These are phyloP conservation scores for Himalopsyche japonica DNA, from an alignment of 2,888 invertebrate genomes.

Conservation along the genomic window DNA sequence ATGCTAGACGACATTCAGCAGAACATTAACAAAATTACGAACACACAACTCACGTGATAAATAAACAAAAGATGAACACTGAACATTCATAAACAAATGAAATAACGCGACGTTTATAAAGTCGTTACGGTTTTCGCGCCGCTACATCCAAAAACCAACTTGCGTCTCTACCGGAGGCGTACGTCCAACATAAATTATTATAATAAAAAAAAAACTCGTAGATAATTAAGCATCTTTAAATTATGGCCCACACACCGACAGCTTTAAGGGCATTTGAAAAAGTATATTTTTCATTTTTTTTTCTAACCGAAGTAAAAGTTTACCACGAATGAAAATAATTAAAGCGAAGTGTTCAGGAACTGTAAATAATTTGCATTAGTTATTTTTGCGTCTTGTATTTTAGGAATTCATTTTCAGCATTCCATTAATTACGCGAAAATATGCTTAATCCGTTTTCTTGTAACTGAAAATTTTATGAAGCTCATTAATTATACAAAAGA, in stretches of 20 bases:
- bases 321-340: not conserved
- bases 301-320: not conserved
- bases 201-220: slow-evolving; percentile 13
- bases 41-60: slow-evolving; percentile 1
- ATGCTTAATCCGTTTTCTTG: not conserved
- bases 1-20: slow-evolving; percentile 10
- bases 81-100: slow-evolving; percentile 31
- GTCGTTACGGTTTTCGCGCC: slow-evolving; percentile 36
- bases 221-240: slow-evolving; percentile 17
- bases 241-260: slow-evolving; percentile 9
- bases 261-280: not conserved
- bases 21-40: slow-evolving; percentile 19
- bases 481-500: too few relatives aligned
- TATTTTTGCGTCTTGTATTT: not conserved
- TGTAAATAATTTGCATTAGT: slow-evolving; percentile 1
- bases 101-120: slow-evolving; percentile 34
- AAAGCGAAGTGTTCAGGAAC: not conserved
- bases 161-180: slow-evolving; percentile 10
- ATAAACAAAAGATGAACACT: slow-evolving; percentile 20
- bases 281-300: not conserved
- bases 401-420: not conserved
- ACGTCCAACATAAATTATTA: slow-evolving; percentile 21
- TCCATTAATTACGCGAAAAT: not conserved
- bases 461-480: not conserved
- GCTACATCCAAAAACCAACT: slow-evolving; percentile 27